Conservation (phyloP, 2,888 invertebrate genomes). For the Drosophila eohydei region DNA sequence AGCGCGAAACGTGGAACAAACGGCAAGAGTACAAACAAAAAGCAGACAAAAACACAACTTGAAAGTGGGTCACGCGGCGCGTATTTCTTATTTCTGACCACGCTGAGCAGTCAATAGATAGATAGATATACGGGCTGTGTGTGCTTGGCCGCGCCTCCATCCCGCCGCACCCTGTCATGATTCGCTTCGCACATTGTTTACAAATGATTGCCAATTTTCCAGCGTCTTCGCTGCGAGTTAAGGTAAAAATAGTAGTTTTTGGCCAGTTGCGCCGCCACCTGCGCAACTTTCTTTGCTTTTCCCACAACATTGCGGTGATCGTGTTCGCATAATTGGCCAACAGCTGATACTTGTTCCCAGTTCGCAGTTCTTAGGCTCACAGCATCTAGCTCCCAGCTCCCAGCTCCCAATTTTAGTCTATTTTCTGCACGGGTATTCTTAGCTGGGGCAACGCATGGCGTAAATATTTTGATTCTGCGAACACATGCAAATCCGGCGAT, state of each 20-base stretch:
- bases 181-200: constrained; percentile 71
- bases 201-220: constrained; percentile 77
- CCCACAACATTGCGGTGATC: constrained; percentile 43
- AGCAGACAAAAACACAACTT: constrained; percentile 61
- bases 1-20: constrained; percentile 31
- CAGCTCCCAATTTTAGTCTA: constrained; percentile 16
- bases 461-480: constrained; percentile 48
- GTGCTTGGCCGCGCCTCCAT: constrained; percentile 15
- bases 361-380: neutral
- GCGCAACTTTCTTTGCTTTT: constrained; percentile 71
- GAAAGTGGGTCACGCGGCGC: constrained; percentile 73
- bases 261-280: constrained; percentile 45
- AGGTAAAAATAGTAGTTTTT: constrained; percentile 58
- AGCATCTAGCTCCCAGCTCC: neutral
- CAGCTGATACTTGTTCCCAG: constrained; percentile 34
- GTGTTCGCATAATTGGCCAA: constrained; percentile 37
- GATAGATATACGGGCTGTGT: constrained; percentile 39
- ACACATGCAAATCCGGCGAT: constrained; percentile 71
- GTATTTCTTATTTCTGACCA: constrained; percentile 75
- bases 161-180: constrained; percentile 29
- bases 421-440: constrained; percentile 12
- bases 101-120: constrained; percentile 63
- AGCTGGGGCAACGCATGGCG: constrained; percentile 43
- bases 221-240: constrained; percentile 26
- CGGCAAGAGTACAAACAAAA: constrained; percentile 36